Conservation (phyloP, 92 coral and sea anemone species). For the Parazoanthus swiftii region DNA sequence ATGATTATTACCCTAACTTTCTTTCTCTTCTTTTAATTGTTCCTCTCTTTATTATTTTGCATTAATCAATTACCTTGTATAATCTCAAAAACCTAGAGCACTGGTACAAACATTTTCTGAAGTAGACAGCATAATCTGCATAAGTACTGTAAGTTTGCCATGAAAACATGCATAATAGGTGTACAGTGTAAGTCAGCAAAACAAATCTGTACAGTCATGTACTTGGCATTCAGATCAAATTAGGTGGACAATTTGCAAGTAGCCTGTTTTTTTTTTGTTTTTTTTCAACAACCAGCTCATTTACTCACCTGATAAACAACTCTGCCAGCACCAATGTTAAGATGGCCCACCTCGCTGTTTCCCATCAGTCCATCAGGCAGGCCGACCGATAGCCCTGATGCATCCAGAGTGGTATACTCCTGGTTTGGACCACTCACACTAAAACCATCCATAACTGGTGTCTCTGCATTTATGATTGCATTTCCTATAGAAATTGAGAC, state of each 20-base stretch:
- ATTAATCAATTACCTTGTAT: no score
- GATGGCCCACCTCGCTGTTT: slow-evolving; percentile 96
- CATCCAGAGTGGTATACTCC: slow-evolving; percentile 90
- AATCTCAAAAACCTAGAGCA: no score
- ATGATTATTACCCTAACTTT: not conserved
- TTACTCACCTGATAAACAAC: slow-evolving; percentile 80
- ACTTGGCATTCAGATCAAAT: no score
- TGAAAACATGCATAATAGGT: no score
- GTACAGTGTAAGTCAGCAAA: no score
- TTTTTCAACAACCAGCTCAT: no score
- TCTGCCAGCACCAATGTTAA: slow-evolving; percentile 97
- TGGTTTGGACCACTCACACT: slow-evolving; percentile 64
- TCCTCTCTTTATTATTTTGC: not conserved
- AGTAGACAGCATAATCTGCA: no score
- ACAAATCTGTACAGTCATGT: no score
- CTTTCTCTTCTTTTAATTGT: not conserved
- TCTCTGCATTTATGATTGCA: slow-evolving; percentile 86
- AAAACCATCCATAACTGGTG: slow-evolving; percentile 95
- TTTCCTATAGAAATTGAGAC: slow-evolving; percentile 57
- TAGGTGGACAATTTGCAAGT: no score
- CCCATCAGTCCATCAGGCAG: slow-evolving; percentile 98
- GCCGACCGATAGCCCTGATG: slow-evolving; percentile 95
- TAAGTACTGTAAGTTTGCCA: no score
- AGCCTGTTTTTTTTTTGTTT: no score
- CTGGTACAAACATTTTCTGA: no score